phyloP scores from a whole-genome alignment of 2,113 vertebrate genomes.

The Thomomys bottae region DNA sequence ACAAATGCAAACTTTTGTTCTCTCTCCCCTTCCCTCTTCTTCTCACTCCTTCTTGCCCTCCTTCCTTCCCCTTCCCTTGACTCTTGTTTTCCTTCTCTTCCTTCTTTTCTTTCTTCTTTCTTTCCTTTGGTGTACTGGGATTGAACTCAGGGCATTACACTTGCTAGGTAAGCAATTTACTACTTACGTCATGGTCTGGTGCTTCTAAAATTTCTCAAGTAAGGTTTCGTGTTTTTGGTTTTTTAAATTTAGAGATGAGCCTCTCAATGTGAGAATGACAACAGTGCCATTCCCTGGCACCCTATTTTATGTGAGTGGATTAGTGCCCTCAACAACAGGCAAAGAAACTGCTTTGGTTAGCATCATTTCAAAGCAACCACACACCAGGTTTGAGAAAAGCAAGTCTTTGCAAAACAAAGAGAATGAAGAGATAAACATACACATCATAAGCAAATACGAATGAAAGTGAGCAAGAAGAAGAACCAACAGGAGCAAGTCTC shows the following conservation, averaged over 20 bases:
- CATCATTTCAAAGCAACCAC: neutral
- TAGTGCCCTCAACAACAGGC: neutral
- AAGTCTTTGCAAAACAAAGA: neutral
- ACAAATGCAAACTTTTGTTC: too few species aligned
- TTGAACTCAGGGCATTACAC: too few species aligned
- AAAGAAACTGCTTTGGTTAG: neutral
- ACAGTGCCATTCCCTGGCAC: neutral
- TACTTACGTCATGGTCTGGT: neutral
- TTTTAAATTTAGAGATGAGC: constrained; percentile 1
- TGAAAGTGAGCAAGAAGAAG: neutral
- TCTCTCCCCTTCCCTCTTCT: too few species aligned
- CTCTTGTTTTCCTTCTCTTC: too few species aligned
- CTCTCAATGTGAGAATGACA: neutral
- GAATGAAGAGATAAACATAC: neutral
- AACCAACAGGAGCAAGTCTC: neutral
- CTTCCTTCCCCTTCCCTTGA: too few species aligned
- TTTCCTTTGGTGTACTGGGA: too few species aligned
- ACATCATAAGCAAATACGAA: neutral
- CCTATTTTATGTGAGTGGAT: neutral
- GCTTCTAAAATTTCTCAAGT: neutral
- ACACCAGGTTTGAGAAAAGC: neutral
- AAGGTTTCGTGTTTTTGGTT: neutral
- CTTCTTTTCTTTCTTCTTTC: too few species aligned
- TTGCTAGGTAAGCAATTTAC: neutral
- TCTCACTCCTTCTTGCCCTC: too few species aligned